Percentiles rank a stretch among this genome's conserved stretches.
These are phyloP conservation scores for Perodicticus potto DNA, from an alignment of 2,797 vertebrate genomes.

Conservation along the genomic window DNA sequence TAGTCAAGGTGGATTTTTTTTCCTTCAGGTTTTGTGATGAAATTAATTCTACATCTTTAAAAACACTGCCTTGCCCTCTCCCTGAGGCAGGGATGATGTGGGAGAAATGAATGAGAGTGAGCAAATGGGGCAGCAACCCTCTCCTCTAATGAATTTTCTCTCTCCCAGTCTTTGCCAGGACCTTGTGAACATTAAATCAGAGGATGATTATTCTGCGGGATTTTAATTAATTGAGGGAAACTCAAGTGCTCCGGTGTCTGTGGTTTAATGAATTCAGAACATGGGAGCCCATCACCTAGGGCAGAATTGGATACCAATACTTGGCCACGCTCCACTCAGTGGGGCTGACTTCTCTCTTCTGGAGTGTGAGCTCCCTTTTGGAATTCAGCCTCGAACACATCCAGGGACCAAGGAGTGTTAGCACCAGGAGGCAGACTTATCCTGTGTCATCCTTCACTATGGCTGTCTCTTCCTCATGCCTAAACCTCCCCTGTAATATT, in stretches of 20 bases:
- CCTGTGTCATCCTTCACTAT: background rate
- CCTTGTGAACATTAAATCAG: conserved; percentile 64
- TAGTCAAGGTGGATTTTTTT: background rate
- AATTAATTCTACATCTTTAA: conserved; percentile 59
- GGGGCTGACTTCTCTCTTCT: background rate
- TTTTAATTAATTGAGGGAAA: conserved; percentile 77
- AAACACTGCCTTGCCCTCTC: background rate
- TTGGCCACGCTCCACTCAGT: rapidly evolving
- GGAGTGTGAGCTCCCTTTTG: rapidly evolving
- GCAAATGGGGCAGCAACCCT: background rate
- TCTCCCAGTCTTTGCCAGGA: conserved; percentile 29
- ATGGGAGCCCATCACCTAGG: background rate
- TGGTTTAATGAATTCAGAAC: conserved; percentile 45
- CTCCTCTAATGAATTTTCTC: conserved; percentile 60
- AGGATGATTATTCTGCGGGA: conserved; percentile 50
- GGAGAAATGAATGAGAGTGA: conserved; percentile 33
- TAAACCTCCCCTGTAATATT: background rate
- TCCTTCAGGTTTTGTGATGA: conserved; percentile 7
- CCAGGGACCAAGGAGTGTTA: background rate
- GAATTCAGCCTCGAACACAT: background rate
- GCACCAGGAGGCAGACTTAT: background rate
- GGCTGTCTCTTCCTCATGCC: background rate
- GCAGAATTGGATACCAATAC: background rate
- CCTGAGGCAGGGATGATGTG: background rate
- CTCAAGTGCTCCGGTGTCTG: conserved; percentile 1